These are phyloP conservation scores for Cephus spinipes DNA, from an alignment of 2,888 invertebrate genomes.

Conservation along the genomic window DNA sequence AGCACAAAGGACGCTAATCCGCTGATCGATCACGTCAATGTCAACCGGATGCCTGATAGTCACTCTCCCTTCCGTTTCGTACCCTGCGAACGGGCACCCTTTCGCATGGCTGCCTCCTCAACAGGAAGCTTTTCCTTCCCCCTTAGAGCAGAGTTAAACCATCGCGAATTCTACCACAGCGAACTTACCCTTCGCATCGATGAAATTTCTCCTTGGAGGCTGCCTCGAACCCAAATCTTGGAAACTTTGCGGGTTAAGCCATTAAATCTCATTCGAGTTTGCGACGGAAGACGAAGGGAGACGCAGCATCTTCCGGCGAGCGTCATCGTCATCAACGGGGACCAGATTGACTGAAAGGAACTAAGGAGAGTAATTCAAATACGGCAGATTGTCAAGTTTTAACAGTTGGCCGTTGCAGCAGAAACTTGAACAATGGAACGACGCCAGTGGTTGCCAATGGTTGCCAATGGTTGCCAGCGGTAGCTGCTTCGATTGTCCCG, in stretches of 20 bases:
- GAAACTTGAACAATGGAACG: constrained; percentile 37
- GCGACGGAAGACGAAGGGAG: neutral
- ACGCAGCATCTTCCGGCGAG: neutral
- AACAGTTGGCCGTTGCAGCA: constrained; percentile 24
- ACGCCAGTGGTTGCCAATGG: neutral
- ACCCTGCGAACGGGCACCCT: too few relatives aligned
- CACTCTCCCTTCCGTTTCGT: too few relatives aligned
- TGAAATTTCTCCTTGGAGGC: neutral
- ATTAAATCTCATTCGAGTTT: neutral
- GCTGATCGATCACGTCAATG: too few relatives aligned
- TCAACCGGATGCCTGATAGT: too few relatives aligned
- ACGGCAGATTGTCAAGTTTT: constrained; percentile 35
- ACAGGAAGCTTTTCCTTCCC: too few relatives aligned
- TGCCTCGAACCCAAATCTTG: neutral
- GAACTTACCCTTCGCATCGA: neutral
- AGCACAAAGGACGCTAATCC: too few relatives aligned
- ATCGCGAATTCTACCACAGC: too few relatives aligned
- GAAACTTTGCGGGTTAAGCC: neutral
- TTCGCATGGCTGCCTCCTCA: too few relatives aligned
- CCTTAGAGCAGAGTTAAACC: too few relatives aligned
- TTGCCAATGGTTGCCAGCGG: neutral
- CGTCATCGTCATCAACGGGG: neutral
- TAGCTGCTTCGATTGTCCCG: constrained; percentile 14
- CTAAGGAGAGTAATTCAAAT: constrained; percentile 34
- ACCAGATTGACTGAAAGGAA: neutral